Base-by-base conservation (phyloP, 2,797 vertebrate genomes). In the Sebastes trivittatus region DNA sequence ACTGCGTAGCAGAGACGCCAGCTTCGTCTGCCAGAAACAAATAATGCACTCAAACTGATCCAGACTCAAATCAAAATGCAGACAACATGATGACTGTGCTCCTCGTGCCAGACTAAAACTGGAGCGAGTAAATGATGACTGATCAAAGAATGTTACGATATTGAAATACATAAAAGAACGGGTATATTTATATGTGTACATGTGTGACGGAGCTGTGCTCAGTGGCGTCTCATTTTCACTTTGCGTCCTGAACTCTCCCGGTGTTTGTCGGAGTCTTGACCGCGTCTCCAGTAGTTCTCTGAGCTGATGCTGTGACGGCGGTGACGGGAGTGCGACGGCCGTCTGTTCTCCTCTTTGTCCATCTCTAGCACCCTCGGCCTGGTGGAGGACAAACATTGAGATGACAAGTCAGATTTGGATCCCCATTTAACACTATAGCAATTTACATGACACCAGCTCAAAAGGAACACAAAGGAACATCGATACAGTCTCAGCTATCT, bases 331-430 rank as follows among this genome's bases (percentile, higher is more conserved):
- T 84, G 14, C 0, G 94, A 91, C 2, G 98, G 98, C 46, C 95
- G 97, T 78, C 98, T 95, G 94, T 99, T 99, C 94, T 99, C 97
- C 85, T 99, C 98, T 89, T 99, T 99, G 93, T 99, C 98, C 98
- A 99, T 99, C 94, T 99, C 98, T 55, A 99, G 95, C 83, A 99
- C 94, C 52, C 98, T 96, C 14, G 98, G 98, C 93, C 98, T 99
- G 83, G 0, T 4, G 75, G 55, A 59, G n/a, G 4, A 22, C 27
- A 62, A 18, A 64, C 18, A n/a, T 13, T 2, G 29, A 58, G 46
- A 34, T 7, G 18, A 22, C 4, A 20, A 18, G 22, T 76, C 60
- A 85, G 20, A 68, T 66, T n/a, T 38, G 20, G 2, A 54, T 77
- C 10, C 10, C 67, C 3, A 34, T 20, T 77, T 32, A 27, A 62